Conservation (phyloP, 2,888 invertebrate species). For the Cantharis flavilabris region DNA sequence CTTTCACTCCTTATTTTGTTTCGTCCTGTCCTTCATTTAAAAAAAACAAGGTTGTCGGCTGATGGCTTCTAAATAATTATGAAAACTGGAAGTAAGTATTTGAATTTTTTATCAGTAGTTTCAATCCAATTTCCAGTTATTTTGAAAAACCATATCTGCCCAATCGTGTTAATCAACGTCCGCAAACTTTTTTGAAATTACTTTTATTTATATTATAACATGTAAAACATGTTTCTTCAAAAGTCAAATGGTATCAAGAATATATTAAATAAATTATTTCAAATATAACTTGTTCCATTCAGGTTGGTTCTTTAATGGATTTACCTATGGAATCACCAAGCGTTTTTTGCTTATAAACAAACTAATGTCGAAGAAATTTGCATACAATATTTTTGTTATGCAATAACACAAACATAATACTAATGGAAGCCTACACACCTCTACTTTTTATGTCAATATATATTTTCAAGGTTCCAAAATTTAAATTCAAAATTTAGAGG, state of each 20-base stretch:
- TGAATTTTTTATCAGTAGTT: not conserved
- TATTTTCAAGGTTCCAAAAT: not conserved
- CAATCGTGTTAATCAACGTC: no score
- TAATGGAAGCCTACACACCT: slow-evolving; percentile 6
- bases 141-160: not conserved
- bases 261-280: not conserved
- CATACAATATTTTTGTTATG: slow-evolving; percentile 6
- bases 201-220: not conserved
- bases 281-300: not conserved
- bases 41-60: slow-evolving; percentile 5
- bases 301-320: not conserved
- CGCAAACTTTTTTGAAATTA: not conserved
- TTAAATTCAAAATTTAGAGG: slow-evolving; percentile 1
- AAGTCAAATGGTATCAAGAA: not conserved
- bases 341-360: not conserved
- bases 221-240: not conserved
- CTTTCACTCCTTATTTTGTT: slow-evolving; percentile 2
- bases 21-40: not conserved
- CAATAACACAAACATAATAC: slow-evolving; percentile 1
- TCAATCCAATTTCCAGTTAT: not conserved
- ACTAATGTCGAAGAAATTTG: slow-evolving; percentile 1
- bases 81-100: not conserved
- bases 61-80: slow-evolving; percentile 2
- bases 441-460: not conserved
- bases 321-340: not conserved